Evolutionary conservation across 1,140 invertebrate genomes (phyloP).

Genomic region (Drosophila gunungcola): DNA sequence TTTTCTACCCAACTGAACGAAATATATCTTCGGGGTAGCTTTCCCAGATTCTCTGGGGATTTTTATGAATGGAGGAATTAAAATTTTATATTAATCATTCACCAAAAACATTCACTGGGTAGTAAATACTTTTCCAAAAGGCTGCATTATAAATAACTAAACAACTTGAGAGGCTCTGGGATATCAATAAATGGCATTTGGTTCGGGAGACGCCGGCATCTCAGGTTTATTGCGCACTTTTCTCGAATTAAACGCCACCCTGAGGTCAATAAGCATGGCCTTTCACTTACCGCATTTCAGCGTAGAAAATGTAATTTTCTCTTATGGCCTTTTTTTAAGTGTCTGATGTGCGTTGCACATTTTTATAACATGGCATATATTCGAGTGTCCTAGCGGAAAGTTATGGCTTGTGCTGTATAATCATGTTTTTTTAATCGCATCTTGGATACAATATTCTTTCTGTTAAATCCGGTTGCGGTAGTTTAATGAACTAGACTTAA

Average conservation of each 20-base stretch:
- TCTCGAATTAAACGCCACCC: slow-evolving; percentile 1
- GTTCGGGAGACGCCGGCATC: neutral
- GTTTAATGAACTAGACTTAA: too few species aligned
- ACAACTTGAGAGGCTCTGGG: neutral
- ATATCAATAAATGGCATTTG: neutral
- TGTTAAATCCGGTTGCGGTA: too few species aligned
- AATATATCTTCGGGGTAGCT: slow-evolving; percentile 8
- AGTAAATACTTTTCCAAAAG: slow-evolving; percentile 18
- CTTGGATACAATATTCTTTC: too few species aligned
- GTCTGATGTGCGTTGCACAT: neutral
- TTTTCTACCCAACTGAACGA: neutral
- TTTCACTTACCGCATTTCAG: neutral
- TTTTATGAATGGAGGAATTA: slow-evolving; percentile 43
- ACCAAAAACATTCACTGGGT: neutral
- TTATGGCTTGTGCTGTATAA: neutral
- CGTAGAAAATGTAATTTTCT: slow-evolving; percentile 1
- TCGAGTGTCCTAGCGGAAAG: neutral
- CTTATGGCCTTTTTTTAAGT: neutral
- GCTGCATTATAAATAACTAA: slow-evolving; percentile 18
- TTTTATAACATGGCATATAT: neutral
- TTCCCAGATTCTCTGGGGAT: neutral
- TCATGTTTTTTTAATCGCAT: neutral
- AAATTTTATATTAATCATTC: slow-evolving; percentile 39
- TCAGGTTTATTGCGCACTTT: slow-evolving; percentile 5
- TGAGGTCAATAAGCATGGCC: neutral